Evolutionary conservation across 2,888 invertebrate species (phyloP).

Genomic region (Silvanus unidentatus): DNA sequence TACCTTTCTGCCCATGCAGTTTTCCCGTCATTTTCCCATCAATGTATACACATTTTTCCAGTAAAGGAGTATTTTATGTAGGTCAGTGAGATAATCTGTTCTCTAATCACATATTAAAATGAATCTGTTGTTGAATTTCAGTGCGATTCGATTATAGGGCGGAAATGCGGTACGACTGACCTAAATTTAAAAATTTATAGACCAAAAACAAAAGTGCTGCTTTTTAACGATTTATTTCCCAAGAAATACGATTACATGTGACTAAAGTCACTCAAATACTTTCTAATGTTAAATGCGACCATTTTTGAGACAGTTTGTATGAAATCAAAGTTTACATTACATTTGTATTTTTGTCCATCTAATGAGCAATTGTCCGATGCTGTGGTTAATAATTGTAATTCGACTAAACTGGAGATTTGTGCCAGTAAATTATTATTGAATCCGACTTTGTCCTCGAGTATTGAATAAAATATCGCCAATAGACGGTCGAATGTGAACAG

Average conservation of each 20-base stretch:
- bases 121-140: too few species aligned
- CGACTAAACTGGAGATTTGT: slow-evolving; percentile 82
- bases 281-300: slow-evolving; percentile 68
- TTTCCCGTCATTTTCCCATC: too few species aligned
- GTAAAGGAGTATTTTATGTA: too few species aligned
- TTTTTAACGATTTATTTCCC: background rate
- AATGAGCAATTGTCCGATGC: slow-evolving; percentile 68
- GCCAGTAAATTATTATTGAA: slow-evolving; percentile 80
- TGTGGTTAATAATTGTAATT: slow-evolving; percentile 68
- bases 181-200: too few species aligned
- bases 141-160: too few species aligned
- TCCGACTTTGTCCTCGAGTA: slow-evolving; percentile 77
- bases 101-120: too few species aligned
- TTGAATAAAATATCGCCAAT: slow-evolving; percentile 51
- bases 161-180: too few species aligned
- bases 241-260: slow-evolving; percentile 28
- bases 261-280: slow-evolving; percentile 70
- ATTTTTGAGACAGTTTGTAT: slow-evolving; percentile 70
- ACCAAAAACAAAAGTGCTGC: too few species aligned
- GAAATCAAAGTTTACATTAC: slow-evolving; percentile 77
- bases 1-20: too few species aligned
- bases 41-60: too few species aligned
- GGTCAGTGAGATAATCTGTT: too few species aligned
- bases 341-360: slow-evolving; percentile 79
- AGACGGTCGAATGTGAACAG: slow-evolving; percentile 42